Evolutionary conservation across 2,888 invertebrate genomes (phyloP).

Genomic region (Dastarcus helophoroides): DNA sequence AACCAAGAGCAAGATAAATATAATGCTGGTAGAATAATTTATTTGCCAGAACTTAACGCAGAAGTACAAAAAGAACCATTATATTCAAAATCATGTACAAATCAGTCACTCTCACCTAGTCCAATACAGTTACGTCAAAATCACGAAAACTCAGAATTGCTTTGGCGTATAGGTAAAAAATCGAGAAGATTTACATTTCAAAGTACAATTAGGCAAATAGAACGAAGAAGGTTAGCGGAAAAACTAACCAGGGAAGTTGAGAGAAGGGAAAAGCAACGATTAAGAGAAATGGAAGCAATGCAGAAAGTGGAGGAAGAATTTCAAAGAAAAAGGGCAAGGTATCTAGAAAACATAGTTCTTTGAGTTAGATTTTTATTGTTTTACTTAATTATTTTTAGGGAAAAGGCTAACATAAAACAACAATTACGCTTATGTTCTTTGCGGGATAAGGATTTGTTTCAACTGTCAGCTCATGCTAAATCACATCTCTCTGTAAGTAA

Average conservation of each 20-base stretch:
- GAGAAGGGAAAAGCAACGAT: constrained; percentile 61
- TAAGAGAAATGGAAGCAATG: constrained; percentile 72
- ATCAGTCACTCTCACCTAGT: no score
- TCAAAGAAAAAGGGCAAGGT: constrained; percentile 63
- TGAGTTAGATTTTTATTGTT: no score
- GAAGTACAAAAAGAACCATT: no score
- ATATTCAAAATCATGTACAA: no score
- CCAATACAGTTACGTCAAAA: no score
- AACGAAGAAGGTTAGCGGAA: constrained; percentile 61
- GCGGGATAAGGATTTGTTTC: constrained; percentile 45
- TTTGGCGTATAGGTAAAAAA: constrained; percentile 25
- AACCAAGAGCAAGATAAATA: no score
- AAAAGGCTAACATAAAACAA: constrained; percentile 64
- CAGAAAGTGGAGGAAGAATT: constrained; percentile 79
- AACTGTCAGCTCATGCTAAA: constrained; percentile 42
- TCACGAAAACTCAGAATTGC: no score
- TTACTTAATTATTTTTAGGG: constrained; percentile 32
- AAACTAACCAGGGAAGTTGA: constrained; percentile 67
- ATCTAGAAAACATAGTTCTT: no score
- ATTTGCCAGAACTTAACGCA: no score
- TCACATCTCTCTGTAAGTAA: constrained; percentile 23
- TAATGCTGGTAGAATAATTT: no score
- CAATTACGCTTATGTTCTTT: constrained; percentile 61
- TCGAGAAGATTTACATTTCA: constrained; percentile 71
- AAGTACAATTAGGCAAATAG: constrained; percentile 72